Conservation (phyloP, 2,888 invertebrate genomes). For the Podotricha telesiphe region DNA sequence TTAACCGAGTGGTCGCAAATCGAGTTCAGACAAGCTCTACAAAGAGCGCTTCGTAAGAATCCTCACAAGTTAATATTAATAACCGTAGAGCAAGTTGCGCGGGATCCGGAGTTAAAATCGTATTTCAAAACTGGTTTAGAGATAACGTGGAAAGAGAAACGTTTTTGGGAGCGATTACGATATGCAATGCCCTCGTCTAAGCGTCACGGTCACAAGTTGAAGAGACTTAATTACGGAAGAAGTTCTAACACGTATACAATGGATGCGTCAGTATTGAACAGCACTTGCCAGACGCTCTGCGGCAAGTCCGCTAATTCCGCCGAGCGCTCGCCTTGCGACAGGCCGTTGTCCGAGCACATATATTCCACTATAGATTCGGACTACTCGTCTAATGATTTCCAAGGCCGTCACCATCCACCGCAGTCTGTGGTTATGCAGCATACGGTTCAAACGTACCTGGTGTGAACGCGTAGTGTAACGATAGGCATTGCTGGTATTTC, state of each 20-base stretch:
- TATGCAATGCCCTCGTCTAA: constrained; percentile 94
- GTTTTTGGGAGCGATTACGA: constrained; percentile 97
- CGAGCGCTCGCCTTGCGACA: constrained; percentile 85
- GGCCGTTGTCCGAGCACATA: constrained; percentile 93
- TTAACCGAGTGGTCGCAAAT: constrained; percentile 96
- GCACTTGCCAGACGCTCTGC: constrained; percentile 85
- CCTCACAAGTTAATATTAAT: constrained; percentile 94
- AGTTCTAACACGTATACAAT: constrained; percentile 94
- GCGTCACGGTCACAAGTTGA: constrained; percentile 82
- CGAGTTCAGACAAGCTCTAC: constrained; percentile 95
- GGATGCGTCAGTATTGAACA: constrained; percentile 86
- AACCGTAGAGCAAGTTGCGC: constrained; percentile 89
- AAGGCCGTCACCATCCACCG: constrained; percentile 70
- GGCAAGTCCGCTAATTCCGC: constrained; percentile 80
- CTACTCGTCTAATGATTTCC: constrained; percentile 87
- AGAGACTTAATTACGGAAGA: constrained; percentile 87
- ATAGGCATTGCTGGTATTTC: constrained; percentile 64
- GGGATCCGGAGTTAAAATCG: constrained; percentile 93
- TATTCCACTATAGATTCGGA: constrained; percentile 96
- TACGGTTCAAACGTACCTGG: constrained; percentile 81
- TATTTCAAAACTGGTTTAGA: constrained; percentile 94
- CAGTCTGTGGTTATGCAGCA: constrained; percentile 78
- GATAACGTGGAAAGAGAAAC: constrained; percentile 94
- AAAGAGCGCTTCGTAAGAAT: constrained; percentile 92
- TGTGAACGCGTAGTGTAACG: constrained; percentile 65